Base-by-base conservation (phyloP, 2,888 invertebrate genomes). In the Augiades crinisus region DNA sequence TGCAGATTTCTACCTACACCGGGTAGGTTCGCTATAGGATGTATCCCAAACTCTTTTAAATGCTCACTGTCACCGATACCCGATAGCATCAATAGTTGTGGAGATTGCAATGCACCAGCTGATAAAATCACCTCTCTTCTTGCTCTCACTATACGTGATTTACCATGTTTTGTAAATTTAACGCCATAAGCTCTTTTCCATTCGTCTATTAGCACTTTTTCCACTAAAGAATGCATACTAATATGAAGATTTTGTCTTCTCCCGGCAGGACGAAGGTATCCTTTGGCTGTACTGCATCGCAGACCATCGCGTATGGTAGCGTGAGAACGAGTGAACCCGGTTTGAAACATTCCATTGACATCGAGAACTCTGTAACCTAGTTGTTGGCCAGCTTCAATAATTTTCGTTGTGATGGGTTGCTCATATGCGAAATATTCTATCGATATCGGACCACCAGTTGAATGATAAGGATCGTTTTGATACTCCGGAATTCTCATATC, bases 81-180 rank as follows among this genome's bases (percentile, higher is more conserved):
- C 1, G 96, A 96, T 33, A 98, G 72, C 95, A 97, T 95, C 22
- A 98, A 85, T 12, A 98, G 66, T 70, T 98, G 97, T 0, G 97
- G 96, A 2, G 95, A 93, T 68, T 95, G 95, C 57, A 98, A 91
- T 0, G 96, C 81, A 1, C 98, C 99, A 0, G 96, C 96, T 12
- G 96, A 94, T 30, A 99, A 74, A 56, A 99, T 94, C 0, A 98
- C 92, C 79, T 98, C 98, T 64, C 91, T 93, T 5, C 87, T 90
- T 0, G 94, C 95, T 56, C 80, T 86, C 0, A 94, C 90, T n/a
- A 85, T 85, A 50, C 82, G 84, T 5, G 81, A 85, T 3, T 82
- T 72, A 1, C 91, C 91, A 36, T 91, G 74, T 65, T 93, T 93
- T n/a, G 82, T 90, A 62, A 95, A 94, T 55, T 87, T 74, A 0